Conservation (phyloP, 2,113 vertebrate genomes). For the Tenebrosternarchus preto region DNA sequence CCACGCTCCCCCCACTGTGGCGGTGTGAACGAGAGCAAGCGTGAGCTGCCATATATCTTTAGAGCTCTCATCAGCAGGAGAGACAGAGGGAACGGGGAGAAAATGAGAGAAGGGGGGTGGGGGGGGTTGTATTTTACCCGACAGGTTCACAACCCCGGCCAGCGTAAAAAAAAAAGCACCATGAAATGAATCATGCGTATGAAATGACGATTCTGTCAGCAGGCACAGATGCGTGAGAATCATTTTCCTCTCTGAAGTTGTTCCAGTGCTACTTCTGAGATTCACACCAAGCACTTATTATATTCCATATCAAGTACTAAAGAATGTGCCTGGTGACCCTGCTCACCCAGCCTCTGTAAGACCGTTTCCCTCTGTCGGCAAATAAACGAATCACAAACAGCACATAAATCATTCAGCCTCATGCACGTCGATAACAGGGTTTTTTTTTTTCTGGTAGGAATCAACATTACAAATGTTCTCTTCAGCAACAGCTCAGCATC, state of each 20-base stretch:
- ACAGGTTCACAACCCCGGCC: neutral
- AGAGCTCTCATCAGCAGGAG: conserved; percentile 22
- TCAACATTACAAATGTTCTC: conserved; percentile 29
- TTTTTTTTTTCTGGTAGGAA: conserved; percentile 30
- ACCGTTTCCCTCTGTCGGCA: conserved; percentile 37
- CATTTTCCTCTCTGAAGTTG: conserved; percentile 49
- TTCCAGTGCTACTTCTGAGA: conserved; percentile 38
- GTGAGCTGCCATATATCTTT: conserved; percentile 25
- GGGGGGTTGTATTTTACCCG: conserved; percentile 32
- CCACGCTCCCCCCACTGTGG: neutral
- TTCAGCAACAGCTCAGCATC: conserved; percentile 16
- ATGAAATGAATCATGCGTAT: conserved; percentile 49
- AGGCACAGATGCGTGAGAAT: neutral
- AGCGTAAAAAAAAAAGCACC: neutral
- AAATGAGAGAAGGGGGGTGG: conserved; percentile 36
- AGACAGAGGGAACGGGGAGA: neutral
- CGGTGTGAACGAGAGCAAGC: neutral
- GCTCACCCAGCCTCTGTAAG: conserved; percentile 8
- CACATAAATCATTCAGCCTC: conserved; percentile 48
- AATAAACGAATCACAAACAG: conserved; percentile 43
- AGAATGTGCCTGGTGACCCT: neutral
- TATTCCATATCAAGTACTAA: conserved; percentile 22
- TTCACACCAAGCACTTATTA: conserved; percentile 40
- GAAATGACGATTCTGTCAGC: conserved; percentile 25
- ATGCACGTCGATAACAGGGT: conserved; percentile 8